Conservation (phyloP, 1,140 invertebrate genomes). For the Drosophila littoralis region DNA sequence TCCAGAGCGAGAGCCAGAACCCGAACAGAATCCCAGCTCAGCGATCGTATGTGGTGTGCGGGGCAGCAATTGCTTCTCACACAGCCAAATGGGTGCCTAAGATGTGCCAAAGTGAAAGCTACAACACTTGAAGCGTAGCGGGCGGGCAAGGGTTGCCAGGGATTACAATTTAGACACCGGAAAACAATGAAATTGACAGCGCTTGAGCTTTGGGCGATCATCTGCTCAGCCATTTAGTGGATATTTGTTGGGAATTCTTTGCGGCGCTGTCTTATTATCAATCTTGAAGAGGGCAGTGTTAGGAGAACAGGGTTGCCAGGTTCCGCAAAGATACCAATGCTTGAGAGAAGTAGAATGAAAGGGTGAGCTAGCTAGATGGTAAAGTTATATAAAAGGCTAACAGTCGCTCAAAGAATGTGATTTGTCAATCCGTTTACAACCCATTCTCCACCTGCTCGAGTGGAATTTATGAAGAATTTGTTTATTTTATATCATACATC, state of each 20-base stretch:
- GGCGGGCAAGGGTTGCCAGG: constrained; percentile 10
- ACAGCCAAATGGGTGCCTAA: not conserved
- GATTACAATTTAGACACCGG: constrained; percentile 83
- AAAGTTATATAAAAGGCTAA: too few relatives aligned
- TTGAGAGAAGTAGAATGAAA: not conserved
- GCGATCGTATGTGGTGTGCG: constrained; percentile 11
- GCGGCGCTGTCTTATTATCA: constrained; percentile 53
- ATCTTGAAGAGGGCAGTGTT: constrained; percentile 34
- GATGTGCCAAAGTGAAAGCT: constrained; percentile 47
- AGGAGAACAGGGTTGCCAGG: constrained; percentile 18
- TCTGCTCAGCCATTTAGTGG: constrained; percentile 63
- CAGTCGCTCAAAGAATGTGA: too few relatives aligned
- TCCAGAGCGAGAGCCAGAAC: not conserved
- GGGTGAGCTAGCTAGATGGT: not conserved
- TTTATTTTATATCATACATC: too few relatives aligned
- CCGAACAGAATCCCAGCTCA: constrained; percentile 17
- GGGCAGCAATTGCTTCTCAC: constrained; percentile 30
- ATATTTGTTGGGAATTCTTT: constrained; percentile 56
- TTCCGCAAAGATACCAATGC: not conserved
- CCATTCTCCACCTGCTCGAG: too few relatives aligned
- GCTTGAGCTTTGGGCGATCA: constrained; percentile 61
- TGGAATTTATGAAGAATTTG: too few relatives aligned
- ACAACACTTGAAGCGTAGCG: not conserved
- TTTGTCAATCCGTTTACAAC: too few relatives aligned
- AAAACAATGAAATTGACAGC: constrained; percentile 83